phyloP scores from a whole-genome alignment of 2,888 invertebrate species.

The Acanthococcus lagerstroemiae region DNA sequence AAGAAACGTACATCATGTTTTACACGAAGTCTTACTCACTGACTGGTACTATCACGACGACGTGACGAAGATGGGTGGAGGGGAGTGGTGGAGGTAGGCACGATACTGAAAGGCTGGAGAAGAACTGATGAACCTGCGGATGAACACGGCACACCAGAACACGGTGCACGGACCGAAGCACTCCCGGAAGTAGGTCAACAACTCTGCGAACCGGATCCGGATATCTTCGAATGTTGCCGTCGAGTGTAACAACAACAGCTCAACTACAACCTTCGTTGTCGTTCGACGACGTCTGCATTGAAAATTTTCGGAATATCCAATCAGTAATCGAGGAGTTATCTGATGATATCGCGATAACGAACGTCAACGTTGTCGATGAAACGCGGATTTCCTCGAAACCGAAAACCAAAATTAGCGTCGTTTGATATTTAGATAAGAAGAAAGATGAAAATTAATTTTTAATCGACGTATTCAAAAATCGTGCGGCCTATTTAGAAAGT shows the following conservation, averaged over 20 bases:
- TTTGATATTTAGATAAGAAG: no score
- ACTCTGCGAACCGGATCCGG: constrained; percentile 30
- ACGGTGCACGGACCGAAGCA: not conserved
- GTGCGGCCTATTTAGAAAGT: no score
- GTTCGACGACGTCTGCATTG: no score
- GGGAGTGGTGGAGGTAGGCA: not conserved
- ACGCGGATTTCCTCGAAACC: no score
- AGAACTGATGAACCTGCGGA: constrained; percentile 11
- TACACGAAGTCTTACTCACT: not conserved
- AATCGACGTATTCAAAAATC: no score
- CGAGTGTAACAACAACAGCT: not conserved
- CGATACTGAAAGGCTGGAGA: not conserved
- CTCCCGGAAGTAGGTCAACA: constrained; percentile 30
- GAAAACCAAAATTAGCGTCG: no score
- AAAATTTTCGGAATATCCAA: no score
- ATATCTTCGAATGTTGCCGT: constrained; percentile 17
- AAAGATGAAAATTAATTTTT: no score
- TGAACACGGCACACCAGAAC: constrained; percentile 7
- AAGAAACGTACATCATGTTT: not conserved
- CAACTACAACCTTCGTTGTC: not conserved
- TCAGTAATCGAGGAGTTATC: no score
- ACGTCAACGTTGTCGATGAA: no score
- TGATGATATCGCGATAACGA: no score
- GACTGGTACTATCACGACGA: not conserved
- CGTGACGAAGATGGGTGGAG: not conserved